Evolutionary conservation across 2,888 invertebrate species (phyloP), one percentile per base, ranked within the genome.

Genomic region (Phaedon cochleariae): DNA sequence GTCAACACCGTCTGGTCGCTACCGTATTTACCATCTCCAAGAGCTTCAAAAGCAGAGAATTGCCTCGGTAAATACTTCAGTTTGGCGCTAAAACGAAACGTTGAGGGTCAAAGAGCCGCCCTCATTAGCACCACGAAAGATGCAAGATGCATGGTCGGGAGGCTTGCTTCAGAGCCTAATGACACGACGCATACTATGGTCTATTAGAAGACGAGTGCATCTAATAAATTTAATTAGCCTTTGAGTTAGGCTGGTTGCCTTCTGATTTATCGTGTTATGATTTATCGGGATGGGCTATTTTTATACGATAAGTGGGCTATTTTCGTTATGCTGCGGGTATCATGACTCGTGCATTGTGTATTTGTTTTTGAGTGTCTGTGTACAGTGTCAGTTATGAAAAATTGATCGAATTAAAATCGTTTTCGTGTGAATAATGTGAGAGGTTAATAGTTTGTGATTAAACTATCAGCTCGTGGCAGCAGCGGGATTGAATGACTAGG

Each of bases 71-170:
- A 63, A 63, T 59, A 67, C 58, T 58, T 62, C 51, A 58, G 58
- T 37, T 54, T 37, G 64, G 57, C 67, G 67, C 67, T 69, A 70
- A 68, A 70, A 70, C 41, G 65, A 55, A 64, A 64, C 53, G 59
- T 37, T 67, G 18, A 58, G 62, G 65, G 49, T 65, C 65, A 74
- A 68, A 72, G 70, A 69, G 73, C 76, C 76, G 77, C 74, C 71
- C 76, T 78, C 77, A 76, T 78, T 77, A 77, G 77, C 74, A 71
- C 73, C 64, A 46, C 65, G 66, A 70, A n/a, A n/a, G n/a, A n/a
- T n/a, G 34, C 46, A 67, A 73, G 75, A 76, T 74, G 69, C 75
- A 76, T 73, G 72, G 73, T 41, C n/a, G 41, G 15, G n/a, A n/a
- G 10, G 31, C 72, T 74, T 72, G 73, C 72, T 75, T 71, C 6